Evolutionary conservation across 2,888 invertebrate genomes (phyloP).

Genomic region (Patella ulyssiponensis): DNA sequence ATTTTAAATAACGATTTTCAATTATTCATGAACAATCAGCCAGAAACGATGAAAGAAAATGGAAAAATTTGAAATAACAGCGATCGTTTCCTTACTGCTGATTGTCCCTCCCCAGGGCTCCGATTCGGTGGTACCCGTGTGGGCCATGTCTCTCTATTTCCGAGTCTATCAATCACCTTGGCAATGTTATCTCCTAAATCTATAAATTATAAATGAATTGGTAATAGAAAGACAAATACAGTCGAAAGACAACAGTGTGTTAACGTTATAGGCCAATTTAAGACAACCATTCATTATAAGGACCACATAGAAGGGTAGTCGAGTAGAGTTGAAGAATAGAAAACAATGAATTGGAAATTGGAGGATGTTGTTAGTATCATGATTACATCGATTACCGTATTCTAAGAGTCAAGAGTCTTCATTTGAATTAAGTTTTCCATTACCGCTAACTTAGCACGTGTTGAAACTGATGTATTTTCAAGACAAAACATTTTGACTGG

Average conservation of each 20-base stretch:
- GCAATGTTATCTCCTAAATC: neutral
- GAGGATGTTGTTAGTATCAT: no score
- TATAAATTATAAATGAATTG: slow-evolving; percentile 7
- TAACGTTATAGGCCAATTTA: slow-evolving; percentile 9
- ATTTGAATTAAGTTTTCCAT: no score
- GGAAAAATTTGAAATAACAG: neutral
- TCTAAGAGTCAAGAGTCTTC: no score
- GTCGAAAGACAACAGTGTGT: neutral
- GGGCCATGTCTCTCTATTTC: neutral
- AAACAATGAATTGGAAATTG: no score
- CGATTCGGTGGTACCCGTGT: neutral
- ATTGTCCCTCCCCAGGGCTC: neutral
- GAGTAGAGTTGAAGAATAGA: no score
- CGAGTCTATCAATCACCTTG: slow-evolving; percentile 5
- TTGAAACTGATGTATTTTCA: no score
- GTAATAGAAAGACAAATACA: neutral
- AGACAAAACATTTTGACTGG: no score
- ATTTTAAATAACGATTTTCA: neutral
- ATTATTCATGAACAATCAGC: slow-evolving; percentile 5
- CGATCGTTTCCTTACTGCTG: neutral
- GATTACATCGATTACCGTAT: no score
- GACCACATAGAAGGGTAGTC: neutral
- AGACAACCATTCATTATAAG: neutral
- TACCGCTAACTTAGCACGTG: no score
- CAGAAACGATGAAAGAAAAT: neutral